phyloP scores from a whole-genome alignment of 2,113 vertebrate species.

The Dicrurus megarhynchus region DNA sequence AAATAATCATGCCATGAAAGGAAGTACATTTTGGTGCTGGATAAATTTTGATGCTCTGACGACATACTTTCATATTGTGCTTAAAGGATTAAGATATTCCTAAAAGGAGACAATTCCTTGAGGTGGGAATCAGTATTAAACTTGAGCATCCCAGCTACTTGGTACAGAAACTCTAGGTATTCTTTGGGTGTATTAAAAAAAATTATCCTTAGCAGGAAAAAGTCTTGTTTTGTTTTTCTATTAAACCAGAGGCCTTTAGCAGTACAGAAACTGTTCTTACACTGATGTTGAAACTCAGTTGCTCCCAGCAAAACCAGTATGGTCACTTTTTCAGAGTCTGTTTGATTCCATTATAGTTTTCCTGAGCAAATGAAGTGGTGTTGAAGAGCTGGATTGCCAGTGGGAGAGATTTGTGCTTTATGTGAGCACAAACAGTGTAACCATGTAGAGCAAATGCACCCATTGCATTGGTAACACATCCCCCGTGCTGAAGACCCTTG shows the following conservation, averaged over 20 bases:
- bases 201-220: background rate
- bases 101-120: background rate
- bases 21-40: background rate
- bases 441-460: background rate
- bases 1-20: background rate
- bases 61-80: background rate
- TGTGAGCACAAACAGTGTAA: background rate
- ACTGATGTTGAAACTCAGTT: background rate
- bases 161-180: background rate
- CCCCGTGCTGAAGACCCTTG: background rate
- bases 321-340: background rate
- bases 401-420: background rate
- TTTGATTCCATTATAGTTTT: background rate
- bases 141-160: background rate
- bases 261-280: background rate
- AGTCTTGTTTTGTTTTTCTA: background rate
- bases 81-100: background rate
- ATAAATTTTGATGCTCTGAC: background rate
- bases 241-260: background rate
- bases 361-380: background rate
- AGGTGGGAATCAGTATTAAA: background rate
- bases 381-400: background rate
- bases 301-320: background rate
- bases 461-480: background rate
- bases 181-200: background rate